phyloP scores from a whole-genome alignment of 2,797 vertebrate genomes.

The Malacoraja senta region DNA sequence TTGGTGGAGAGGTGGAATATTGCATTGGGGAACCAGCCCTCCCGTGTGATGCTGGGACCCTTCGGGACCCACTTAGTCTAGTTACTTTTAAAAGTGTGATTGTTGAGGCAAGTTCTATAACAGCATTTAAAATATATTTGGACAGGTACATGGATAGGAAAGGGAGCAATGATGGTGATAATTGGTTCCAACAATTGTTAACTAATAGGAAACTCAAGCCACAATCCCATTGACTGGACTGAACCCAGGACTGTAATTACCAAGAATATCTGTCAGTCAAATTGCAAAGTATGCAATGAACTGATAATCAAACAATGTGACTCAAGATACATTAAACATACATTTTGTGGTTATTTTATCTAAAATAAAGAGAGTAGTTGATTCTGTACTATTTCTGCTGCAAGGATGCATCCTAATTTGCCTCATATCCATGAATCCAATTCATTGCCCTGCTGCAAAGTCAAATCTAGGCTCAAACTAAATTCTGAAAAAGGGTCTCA shows the following conservation, averaged over 20 bases:
- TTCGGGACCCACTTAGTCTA: too few species aligned
- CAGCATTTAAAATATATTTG: too few species aligned
- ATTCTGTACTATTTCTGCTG: slow-evolving; percentile 8
- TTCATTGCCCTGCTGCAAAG: not conserved
- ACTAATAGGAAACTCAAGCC: slow-evolving; percentile 16
- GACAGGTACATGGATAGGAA: too few species aligned
- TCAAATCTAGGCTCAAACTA: not conserved
- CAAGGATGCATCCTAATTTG: not conserved
- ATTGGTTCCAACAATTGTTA: not conserved
- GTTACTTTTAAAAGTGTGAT: not conserved
- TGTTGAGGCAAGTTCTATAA: too few species aligned
- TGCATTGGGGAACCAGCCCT: too few species aligned
- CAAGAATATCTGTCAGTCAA: slow-evolving; percentile 18
- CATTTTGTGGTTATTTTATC: slow-evolving; percentile 16
- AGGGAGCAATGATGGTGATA: too few species aligned
- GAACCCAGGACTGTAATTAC: slow-evolving; percentile 5
- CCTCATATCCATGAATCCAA: not conserved
- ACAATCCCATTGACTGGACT: not conserved
- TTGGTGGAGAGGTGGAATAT: too few species aligned
- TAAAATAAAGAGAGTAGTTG: not conserved
- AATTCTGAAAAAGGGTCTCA: too few species aligned
- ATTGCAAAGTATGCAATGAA: slow-evolving; percentile 30
- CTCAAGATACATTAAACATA: not conserved
- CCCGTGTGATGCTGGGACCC: too few species aligned
- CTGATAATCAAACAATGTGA: slow-evolving; percentile 11